These are phyloP conservation scores for Raphicerus campestris DNA, from an alignment of 2,113 vertebrate genomes.

Conservation along the genomic window DNA sequence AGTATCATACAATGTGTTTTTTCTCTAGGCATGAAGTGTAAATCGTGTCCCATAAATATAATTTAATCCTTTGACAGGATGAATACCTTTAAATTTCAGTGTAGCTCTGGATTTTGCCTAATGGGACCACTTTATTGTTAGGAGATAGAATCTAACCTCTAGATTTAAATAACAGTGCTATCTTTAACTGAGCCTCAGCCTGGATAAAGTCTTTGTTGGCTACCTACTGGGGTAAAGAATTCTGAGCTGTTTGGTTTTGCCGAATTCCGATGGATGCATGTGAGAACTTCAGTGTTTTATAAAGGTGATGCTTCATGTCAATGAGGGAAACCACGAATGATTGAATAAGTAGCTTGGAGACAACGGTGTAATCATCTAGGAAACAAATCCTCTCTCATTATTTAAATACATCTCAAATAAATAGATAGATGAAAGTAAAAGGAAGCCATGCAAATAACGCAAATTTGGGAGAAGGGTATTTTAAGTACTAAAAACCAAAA, in stretches of 20 bases:
- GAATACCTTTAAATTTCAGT: not conserved
- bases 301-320: not conserved
- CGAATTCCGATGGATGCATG: not conserved
- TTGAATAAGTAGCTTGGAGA: not conserved
- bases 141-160: not conserved
- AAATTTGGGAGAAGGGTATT: not conserved
- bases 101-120: not conserved
- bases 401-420: not conserved
- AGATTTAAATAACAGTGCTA: not conserved
- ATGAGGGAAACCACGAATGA: not conserved
- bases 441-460: not conserved
- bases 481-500: not conserved
- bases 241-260: not conserved
- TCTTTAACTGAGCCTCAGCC: not conserved
- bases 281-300: not conserved
- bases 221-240: not conserved
- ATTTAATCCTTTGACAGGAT: not conserved
- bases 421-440: not conserved
- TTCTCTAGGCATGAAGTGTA: not conserved
- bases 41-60: not conserved
- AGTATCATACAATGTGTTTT: not conserved
- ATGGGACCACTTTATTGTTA: not conserved
- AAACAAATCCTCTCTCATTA: not conserved
- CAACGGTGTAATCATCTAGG: not conserved
- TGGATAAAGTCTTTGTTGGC: not conserved